phyloP scores from a whole-genome alignment of 2,797 vertebrate genomes.

The Sebastes oblongus region DNA sequence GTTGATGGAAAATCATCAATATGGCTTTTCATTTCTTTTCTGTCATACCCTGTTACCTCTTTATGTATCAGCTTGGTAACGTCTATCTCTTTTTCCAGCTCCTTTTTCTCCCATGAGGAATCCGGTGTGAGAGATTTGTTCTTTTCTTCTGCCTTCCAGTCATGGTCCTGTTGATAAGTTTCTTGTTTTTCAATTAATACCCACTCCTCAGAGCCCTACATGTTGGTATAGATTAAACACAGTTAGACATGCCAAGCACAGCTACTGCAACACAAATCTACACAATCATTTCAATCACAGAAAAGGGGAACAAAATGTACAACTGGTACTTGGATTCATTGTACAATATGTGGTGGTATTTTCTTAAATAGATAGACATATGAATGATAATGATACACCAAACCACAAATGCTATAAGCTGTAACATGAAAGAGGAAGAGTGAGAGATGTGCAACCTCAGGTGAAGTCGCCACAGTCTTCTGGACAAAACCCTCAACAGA shows the following conservation, averaged over 20 bases:
- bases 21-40: constrained; percentile 78
- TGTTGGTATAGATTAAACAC: constrained; percentile 96
- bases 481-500: constrained; percentile 94
- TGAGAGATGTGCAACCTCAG: constrained; percentile 89
- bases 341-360: not conserved
- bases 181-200: constrained; percentile 98
- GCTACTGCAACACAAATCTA: constrained; percentile 53
- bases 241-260: constrained; percentile 86
- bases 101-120: constrained; percentile 73
- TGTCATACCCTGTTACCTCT: constrained; percentile 76
- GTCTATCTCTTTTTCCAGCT: constrained; percentile 69
- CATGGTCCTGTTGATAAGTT: constrained; percentile 82
- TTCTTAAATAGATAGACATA: not conserved
- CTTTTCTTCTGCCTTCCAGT: constrained; percentile 80
- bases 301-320: constrained; percentile 6
- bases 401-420: constrained; percentile 15
- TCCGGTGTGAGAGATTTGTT: constrained; percentile 68
- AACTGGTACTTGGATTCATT: not conserved
- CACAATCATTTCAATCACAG: constrained; percentile 33
- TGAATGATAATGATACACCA: constrained; percentile 4
- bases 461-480: constrained; percentile 95
- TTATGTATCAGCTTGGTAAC: constrained; percentile 75
- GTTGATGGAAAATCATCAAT: constrained; percentile 74
- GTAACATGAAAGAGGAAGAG: constrained; percentile 34
- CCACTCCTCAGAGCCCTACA: constrained; percentile 98